phyloP scores from a whole-genome alignment of 2,888 invertebrate species.

The Phasia obesa region DNA sequence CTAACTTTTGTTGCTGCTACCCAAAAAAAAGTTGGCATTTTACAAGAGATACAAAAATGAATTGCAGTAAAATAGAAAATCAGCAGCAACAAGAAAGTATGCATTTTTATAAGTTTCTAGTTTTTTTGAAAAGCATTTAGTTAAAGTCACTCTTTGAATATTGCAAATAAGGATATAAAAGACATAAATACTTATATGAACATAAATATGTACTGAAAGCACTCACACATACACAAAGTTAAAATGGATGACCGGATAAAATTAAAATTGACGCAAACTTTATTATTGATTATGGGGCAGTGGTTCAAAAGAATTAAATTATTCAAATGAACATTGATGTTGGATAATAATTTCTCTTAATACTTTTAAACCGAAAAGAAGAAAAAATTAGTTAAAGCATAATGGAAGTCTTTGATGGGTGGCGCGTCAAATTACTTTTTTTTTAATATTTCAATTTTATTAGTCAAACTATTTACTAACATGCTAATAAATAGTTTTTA shows the following conservation, averaged over 20 bases:
- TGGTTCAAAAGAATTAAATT: not conserved
- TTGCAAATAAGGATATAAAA: conserved; percentile 66
- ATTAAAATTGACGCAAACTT: not conserved
- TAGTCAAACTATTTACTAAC: too few relatives aligned
- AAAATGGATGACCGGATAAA: not conserved
- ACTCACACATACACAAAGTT: too few relatives aligned
- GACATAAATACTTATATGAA: conserved; percentile 59
- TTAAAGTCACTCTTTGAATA: conserved; percentile 63
- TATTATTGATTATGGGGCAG: conserved; percentile 4
- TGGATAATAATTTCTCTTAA: too few relatives aligned
- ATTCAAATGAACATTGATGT: not conserved
- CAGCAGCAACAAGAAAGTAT: not conserved
- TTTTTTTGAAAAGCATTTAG: conserved; percentile 48
- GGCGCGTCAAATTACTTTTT: too few relatives aligned
- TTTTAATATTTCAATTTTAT: too few relatives aligned
- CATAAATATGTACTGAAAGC: conserved; percentile 39
- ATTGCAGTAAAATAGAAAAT: not conserved
- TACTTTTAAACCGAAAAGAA: too few relatives aligned
- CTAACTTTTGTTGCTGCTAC: not conserved
- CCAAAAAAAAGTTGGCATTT: conserved; percentile 10
- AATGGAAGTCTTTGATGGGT: too few relatives aligned
- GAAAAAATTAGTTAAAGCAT: too few relatives aligned
- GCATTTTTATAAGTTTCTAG: conserved; percentile 22
- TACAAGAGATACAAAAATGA: conserved; percentile 8
- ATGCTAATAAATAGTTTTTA: too few relatives aligned